These are phyloP conservation scores for Chrysomela aeneicollis DNA, from an alignment of 2,888 invertebrate genomes.

Conservation along the genomic window DNA sequence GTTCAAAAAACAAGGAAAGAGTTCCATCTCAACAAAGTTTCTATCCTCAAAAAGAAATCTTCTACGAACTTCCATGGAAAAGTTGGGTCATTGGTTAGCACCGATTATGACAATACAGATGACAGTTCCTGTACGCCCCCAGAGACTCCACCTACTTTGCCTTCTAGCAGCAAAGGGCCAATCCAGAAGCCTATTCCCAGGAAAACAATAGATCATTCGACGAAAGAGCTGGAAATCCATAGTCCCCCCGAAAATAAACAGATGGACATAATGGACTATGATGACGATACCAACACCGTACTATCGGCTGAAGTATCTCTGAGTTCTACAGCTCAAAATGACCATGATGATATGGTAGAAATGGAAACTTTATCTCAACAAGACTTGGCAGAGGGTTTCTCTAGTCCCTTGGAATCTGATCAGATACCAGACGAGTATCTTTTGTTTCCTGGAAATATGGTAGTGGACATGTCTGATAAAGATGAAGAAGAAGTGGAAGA, in stretches of 20 bases:
- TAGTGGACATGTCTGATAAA: slow-evolving; percentile 66
- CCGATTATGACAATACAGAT: slow-evolving; percentile 69
- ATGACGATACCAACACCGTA: slow-evolving; percentile 67
- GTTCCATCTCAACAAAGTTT: slow-evolving; percentile 64
- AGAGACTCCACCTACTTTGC: slow-evolving; percentile 63
- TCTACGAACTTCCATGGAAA: slow-evolving; percentile 56
- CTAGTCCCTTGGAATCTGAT: slow-evolving; percentile 68
- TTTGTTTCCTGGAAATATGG: slow-evolving; percentile 69
- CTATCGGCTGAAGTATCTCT: slow-evolving; percentile 68
- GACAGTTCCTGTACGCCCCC: slow-evolving; percentile 67
- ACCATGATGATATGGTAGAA: slow-evolving; percentile 67
- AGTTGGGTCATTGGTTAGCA: slow-evolving; percentile 65
- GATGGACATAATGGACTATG: slow-evolving; percentile 67
- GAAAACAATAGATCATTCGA: slow-evolving; percentile 47
- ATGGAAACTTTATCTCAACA: slow-evolving; percentile 66
- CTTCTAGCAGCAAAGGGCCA: slow-evolving; percentile 46
- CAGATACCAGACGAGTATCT: slow-evolving; percentile 70
- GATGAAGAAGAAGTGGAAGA: slow-evolving; percentile 58
- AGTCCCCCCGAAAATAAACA: slow-evolving; percentile 59
- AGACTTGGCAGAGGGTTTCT: slow-evolving; percentile 67
- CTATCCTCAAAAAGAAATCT: slow-evolving; percentile 67
- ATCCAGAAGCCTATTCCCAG: slow-evolving; percentile 48
- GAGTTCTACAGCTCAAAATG: slow-evolving; percentile 67
- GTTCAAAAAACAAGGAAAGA: slow-evolving; percentile 60
- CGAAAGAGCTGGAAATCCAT: slow-evolving; percentile 48